phyloP scores from a whole-genome alignment of 2,113 vertebrate genomes.

The Sprattus sprattus region DNA sequence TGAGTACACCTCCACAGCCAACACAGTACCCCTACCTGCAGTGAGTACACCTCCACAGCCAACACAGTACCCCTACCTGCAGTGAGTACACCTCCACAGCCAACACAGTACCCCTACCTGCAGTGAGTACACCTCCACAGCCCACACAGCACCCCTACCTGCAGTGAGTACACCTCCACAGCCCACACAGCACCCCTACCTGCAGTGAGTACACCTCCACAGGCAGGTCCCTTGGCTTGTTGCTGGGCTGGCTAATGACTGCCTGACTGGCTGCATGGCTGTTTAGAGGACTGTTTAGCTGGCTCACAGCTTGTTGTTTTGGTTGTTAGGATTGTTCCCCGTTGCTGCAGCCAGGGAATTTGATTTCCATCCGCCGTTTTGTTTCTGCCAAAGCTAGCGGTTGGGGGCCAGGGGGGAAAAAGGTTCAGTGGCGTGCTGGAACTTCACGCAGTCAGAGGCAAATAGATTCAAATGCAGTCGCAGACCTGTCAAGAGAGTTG shows the following conservation, averaged over 20 bases:
- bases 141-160: too few species aligned
- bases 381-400: neutral
- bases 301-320: neutral
- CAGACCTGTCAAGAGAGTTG: neutral
- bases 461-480: neutral
- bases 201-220: too few species aligned
- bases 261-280: neutral
- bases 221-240: too few species aligned
- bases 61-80: neutral
- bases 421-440: neutral
- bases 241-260: too few species aligned
- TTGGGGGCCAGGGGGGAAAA: too few species aligned
- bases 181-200: too few species aligned
- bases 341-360: neutral
- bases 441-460: neutral
- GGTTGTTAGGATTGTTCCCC: constrained; percentile 6
- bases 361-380: neutral
- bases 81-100: neutral
- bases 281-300: neutral
- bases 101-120: too few species aligned
- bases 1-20: too few species aligned
- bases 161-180: too few species aligned
- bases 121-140: too few species aligned
- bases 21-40: too few species aligned
- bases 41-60: too few species aligned